Conservation (phyloP, 2,888 invertebrate species). For the Bembecia ichneumoniformis region DNA sequence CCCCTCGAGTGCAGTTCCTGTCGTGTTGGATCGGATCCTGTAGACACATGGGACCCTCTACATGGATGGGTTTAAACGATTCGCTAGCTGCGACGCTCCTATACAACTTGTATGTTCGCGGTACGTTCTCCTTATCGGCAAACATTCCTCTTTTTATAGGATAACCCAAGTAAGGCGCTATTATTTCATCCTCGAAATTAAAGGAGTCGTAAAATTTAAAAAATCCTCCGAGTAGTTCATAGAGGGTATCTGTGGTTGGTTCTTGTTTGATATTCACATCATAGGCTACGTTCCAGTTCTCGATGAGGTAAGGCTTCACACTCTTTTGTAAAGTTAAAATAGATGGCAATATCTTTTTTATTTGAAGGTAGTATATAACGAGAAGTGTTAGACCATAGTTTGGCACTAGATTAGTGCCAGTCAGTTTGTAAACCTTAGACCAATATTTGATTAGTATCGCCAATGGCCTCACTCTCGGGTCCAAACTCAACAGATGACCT, state of each 20-base stretch:
- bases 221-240: constrained; percentile 74
- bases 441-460: constrained; percentile 82
- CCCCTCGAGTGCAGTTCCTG: constrained; percentile 51
- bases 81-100: constrained; percentile 25
- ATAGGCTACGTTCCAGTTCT: constrained; percentile 73
- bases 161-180: constrained; percentile 74
- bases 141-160: constrained; percentile 43
- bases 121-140: constrained; percentile 22
- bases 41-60: constrained; percentile 54
- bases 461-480: constrained; percentile 69
- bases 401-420: constrained; percentile 70
- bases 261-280: constrained; percentile 23
- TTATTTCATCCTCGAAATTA: constrained; percentile 63
- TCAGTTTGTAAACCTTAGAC: constrained; percentile 75
- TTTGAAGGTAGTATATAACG: constrained; percentile 80
- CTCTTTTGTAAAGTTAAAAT: constrained; percentile 56
- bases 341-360: constrained; percentile 69
- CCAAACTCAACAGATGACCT: constrained; percentile 65
- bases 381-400: constrained; percentile 79
- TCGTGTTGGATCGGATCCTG: constrained; percentile 76
- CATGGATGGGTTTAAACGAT: constrained; percentile 26
- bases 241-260: constrained; percentile 32
- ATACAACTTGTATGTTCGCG: constrained; percentile 45
- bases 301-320: constrained; percentile 15
- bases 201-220: constrained; percentile 75